These are phyloP conservation scores for Pangasius mekongensis DNA, from an alignment of 2,797 vertebrate species.

Conservation along the genomic window DNA sequence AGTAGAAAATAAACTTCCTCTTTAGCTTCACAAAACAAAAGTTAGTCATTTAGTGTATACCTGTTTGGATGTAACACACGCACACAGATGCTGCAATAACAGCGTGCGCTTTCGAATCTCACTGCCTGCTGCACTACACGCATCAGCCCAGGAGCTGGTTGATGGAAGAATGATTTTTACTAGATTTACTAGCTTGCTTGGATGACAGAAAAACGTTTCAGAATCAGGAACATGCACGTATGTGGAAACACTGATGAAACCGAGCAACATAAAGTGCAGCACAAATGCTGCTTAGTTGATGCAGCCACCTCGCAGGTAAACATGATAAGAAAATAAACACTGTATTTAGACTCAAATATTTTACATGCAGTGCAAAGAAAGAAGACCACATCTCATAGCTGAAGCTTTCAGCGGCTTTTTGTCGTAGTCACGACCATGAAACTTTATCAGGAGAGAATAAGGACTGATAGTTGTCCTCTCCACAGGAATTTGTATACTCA, in stretches of 20 bases:
- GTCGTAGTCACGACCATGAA: neutral
- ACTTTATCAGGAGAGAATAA: conserved; percentile 1
- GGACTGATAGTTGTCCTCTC: too few species aligned
- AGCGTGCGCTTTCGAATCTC: neutral
- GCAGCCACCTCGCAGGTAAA: neutral
- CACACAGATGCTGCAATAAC: neutral
- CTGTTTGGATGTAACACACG: neutral
- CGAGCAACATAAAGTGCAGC: neutral
- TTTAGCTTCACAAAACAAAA: neutral
- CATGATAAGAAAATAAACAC: neutral
- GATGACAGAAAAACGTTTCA: neutral
- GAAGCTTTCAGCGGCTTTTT: neutral
- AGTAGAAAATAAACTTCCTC: neutral
- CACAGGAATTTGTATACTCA: neutral
- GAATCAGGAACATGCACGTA: neutral
- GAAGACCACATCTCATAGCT: neutral
- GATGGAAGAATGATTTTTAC: neutral
- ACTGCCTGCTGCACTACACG: neutral
- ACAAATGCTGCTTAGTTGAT: neutral
- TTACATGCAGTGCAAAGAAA: neutral
- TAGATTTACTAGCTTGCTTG: neutral
- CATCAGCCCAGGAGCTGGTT: neutral
- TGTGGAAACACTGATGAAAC: neutral
- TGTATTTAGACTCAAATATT: neutral
- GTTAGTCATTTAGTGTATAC: neutral